Evolutionary conservation across 2,888 invertebrate genomes (phyloP), one percentile per base, ranked within the genome.

Genomic region (Mayetiola destructor): DNA sequence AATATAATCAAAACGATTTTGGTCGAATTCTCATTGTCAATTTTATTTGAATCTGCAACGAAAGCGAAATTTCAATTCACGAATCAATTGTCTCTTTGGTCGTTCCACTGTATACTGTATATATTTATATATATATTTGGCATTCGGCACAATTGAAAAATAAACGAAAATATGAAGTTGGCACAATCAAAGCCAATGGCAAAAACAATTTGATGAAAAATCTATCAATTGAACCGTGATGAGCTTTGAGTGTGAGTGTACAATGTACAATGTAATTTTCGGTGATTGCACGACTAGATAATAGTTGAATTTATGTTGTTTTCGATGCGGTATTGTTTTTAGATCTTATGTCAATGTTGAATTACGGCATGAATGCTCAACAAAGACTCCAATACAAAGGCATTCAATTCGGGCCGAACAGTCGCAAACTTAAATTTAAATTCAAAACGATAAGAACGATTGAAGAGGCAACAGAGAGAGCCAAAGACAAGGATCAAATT

Each of bases 141-240:
- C n/a, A n/a, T n/a, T n/a, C n/a, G n/a, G n/a, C n/a, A n/a, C n/a
- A n/a, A n/a, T n/a, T 14, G 42, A n/a, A 48, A 16, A 48, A 10
- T 12, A 10, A 42, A 10, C 23, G 12, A 32, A 9, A 12, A 48
- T 6, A 42, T 42, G 12, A 23, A 42, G 23, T 12, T 42, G 20
- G n/a, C 16, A 48, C 1, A n/a, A 27, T 18, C 5, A 20, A n/a
- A 48, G 23, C 29, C 20, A 42, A 12, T n/a, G n/a, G 48, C n/a
- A 16, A 27, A 10, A 16, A n/a, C 48, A 48, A 48, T 48, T 48
- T 48, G 48, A 48, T 48, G 48, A 48, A 48, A 48, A 48, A 48
- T 48, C 8, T 48, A 48, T 27, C 27, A 48, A 48, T 48, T 27
- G 48, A 48, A 48, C 48, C 48, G 27, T 23, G 27, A 48, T n/a